Percentiles rank a stretch among this genome's conserved stretches.
Evolutionary conservation across 2,888 invertebrate species (phyloP).

Genomic region (Lasiommata megera): DNA sequence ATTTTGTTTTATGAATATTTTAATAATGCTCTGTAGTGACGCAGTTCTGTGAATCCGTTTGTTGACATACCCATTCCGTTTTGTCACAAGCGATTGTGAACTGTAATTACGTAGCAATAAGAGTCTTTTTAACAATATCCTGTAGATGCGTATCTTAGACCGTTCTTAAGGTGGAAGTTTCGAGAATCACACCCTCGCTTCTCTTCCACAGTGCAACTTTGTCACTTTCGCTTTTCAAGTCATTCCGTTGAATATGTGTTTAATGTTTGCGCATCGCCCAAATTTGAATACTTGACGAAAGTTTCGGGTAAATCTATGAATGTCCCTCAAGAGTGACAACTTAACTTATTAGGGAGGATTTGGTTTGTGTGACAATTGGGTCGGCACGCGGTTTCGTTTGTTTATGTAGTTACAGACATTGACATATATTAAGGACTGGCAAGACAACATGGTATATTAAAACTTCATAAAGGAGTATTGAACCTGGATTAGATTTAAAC

Average conservation of each 20-base stretch:
- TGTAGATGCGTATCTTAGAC: neutral
- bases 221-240: constrained; percentile 44
- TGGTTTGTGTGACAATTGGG: neutral
- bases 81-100: too few relatives aligned
- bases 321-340: constrained; percentile 28
- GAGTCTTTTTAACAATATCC: too few relatives aligned
- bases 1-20: too few relatives aligned
- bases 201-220: constrained; percentile 45
- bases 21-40: too few relatives aligned
- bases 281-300: constrained; percentile 25
- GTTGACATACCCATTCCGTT: too few relatives aligned
- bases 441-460: too few relatives aligned
- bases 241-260: constrained; percentile 49
- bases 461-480: too few relatives aligned
- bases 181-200: constrained; percentile 48
- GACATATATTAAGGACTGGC: too few relatives aligned
- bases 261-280: constrained; percentile 27
- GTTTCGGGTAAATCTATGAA: constrained; percentile 26
- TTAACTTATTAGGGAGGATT: neutral
- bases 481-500: too few relatives aligned
- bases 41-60: too few relatives aligned
- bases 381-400: neutral
- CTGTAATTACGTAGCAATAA: too few relatives aligned
- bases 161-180: constrained; percentile 40
- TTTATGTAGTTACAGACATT: too few relatives aligned